Conservation (phyloP, 2,113 vertebrate species). For the Ceyx margarethae region DNA sequence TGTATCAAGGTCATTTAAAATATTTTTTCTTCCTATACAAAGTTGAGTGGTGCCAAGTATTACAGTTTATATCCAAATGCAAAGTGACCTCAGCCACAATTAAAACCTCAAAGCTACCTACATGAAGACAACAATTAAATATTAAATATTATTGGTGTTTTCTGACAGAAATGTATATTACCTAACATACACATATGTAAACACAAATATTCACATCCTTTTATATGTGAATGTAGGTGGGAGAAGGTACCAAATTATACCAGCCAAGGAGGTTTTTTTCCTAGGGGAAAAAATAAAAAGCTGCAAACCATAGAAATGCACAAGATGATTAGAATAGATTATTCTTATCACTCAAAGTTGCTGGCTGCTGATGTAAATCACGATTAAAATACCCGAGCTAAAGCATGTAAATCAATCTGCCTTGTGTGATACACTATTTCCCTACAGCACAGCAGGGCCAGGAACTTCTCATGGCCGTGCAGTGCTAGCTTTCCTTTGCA, state of each 20-base stretch:
- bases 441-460: background rate
- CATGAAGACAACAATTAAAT: background rate
- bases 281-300: background rate
- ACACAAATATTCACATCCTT: background rate
- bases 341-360: background rate
- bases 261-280: background rate
- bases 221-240: background rate
- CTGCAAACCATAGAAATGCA: background rate
- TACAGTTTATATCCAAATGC: background rate
- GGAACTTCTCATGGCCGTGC: background rate
- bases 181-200: background rate
- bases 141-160: background rate
- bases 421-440: background rate
- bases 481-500: background rate
- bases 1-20: background rate
- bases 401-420: background rate
- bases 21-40: background rate
- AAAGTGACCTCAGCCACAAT: background rate
- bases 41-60: background rate
- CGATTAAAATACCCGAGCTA: background rate
- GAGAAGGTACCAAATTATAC: background rate
- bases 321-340: background rate
- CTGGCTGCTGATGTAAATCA: background rate
- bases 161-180: background rate
- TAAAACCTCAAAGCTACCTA: background rate